Conservation (phyloP, 2,888 invertebrate genomes). For the Omphaloscelis lunosa region DNA sequence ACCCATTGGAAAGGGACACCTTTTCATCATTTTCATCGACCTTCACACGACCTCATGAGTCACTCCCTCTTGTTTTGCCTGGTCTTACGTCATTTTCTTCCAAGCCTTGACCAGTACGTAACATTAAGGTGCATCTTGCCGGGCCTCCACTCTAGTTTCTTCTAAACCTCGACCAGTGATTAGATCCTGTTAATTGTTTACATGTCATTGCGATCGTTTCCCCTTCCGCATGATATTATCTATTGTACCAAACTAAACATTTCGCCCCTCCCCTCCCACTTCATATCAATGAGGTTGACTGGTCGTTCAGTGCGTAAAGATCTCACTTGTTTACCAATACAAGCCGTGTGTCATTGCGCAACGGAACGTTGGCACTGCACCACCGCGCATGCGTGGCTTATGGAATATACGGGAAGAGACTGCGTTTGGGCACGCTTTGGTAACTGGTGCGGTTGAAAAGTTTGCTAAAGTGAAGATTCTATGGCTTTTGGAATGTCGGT, state of each 20-base stretch:
- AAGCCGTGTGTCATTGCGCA: slow-evolving; percentile 64
- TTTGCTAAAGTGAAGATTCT: background rate
- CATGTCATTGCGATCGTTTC: slow-evolving; percentile 9
- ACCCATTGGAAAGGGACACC: background rate
- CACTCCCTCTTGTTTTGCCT: too few species aligned
- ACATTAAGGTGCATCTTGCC: background rate
- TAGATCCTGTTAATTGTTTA: slow-evolving; percentile 35
- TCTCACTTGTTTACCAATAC: slow-evolving; percentile 68
- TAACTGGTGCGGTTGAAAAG: background rate
- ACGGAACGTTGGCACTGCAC: slow-evolving; percentile 68
- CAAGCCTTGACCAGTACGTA: background rate
- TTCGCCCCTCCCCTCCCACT: slow-evolving; percentile 9
- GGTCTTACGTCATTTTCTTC: background rate
- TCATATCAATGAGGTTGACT: slow-evolving; percentile 50
- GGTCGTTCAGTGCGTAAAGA: slow-evolving; percentile 53
- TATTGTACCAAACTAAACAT: slow-evolving; percentile 15
- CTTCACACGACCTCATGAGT: background rate
- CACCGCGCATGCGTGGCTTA: slow-evolving; percentile 47
- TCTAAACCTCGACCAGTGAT: slow-evolving; percentile 6
- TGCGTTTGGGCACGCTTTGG: slow-evolving; percentile 33
- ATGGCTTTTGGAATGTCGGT: background rate
- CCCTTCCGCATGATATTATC: slow-evolving; percentile 23
- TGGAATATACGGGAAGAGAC: slow-evolving; percentile 53
- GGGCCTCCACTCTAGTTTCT: background rate
- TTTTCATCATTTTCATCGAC: slow-evolving; percentile 14